These are phyloP conservation scores for Sipha flava DNA, from an alignment of 1,140 invertebrate species.

Conservation along the genomic window DNA sequence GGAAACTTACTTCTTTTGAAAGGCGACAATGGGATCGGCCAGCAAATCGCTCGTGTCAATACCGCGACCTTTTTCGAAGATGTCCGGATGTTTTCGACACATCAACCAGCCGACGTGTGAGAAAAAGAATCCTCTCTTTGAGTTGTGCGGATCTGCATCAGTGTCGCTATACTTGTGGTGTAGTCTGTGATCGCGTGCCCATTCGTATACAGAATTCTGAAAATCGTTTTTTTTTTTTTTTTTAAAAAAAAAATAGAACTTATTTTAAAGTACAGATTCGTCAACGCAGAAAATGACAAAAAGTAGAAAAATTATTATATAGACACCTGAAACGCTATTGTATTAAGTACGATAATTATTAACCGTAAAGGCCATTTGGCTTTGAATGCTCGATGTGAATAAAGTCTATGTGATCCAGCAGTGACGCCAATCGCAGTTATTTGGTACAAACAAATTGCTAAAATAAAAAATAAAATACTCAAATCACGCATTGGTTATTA, in stretches of 20 bases:
- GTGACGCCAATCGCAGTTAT: conserved; percentile 74
- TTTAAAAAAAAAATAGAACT: neutral
- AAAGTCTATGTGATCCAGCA: conserved; percentile 87
- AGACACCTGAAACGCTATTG: conserved; percentile 30
- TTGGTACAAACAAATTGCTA: conserved; percentile 54
- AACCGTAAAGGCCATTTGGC: conserved; percentile 77
- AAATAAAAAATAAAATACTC: conserved; percentile 48
- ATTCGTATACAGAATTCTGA: conserved; percentile 70
- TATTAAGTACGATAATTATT: conserved; percentile 56
- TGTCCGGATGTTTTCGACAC: conserved; percentile 74
- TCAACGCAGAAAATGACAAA: neutral
- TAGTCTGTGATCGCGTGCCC: conserved; percentile 65
- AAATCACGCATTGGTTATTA: conserved; percentile 40
- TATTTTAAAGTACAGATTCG: neutral
- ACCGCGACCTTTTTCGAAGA: conserved; percentile 64
- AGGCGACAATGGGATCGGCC: conserved; percentile 69
- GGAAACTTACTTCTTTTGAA: conserved; percentile 67
- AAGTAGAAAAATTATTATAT: conserved; percentile 32
- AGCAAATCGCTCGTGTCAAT: conserved; percentile 79
- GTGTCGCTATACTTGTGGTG: conserved; percentile 90
- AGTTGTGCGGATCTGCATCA: conserved; percentile 83
- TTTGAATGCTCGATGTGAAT: conserved; percentile 90
- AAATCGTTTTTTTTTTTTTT: neutral
- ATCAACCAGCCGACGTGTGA: conserved; percentile 87
- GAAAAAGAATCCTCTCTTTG: conserved; percentile 67